Evolutionary conservation across 2,888 invertebrate species (phyloP).

Genomic region (Pterostichus madidus): DNA sequence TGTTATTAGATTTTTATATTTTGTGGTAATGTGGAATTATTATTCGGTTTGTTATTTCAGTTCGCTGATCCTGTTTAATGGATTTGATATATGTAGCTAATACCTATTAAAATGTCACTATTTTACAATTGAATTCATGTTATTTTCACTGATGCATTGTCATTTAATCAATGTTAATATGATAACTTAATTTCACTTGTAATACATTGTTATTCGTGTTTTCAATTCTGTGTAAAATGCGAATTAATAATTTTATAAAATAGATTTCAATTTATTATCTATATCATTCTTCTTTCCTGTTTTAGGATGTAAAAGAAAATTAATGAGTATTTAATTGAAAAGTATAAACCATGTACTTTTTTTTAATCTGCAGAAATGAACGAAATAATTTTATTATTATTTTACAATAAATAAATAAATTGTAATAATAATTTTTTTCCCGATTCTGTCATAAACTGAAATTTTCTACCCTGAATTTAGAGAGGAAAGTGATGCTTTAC

Average conservation of each 20-base stretch:
- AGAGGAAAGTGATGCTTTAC: too few species aligned
- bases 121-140: constrained; percentile 16
- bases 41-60: not conserved
- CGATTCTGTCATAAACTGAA: too few species aligned
- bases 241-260: constrained; percentile 7
- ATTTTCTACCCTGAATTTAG: too few species aligned
- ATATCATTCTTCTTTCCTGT: too few species aligned
- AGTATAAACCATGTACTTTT: too few species aligned
- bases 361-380: too few species aligned
- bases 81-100: constrained; percentile 9
- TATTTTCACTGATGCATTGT: constrained; percentile 11
- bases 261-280: too few species aligned
- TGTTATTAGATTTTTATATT: constrained; percentile 33
- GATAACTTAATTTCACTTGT: constrained; percentile 8
- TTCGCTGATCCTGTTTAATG: constrained; percentile 4
- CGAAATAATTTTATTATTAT: too few species aligned
- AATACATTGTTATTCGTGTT: not conserved
- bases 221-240: not conserved
- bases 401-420: too few species aligned
- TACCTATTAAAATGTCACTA: constrained; percentile 23
- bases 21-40: not conserved
- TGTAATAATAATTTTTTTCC: too few species aligned
- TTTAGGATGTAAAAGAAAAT: too few species aligned
- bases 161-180: constrained; percentile 43
- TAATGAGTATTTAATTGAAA: too few species aligned